Evolutionary conservation across 2,888 invertebrate genomes (phyloP).

Genomic region (Epiblema foenella): DNA sequence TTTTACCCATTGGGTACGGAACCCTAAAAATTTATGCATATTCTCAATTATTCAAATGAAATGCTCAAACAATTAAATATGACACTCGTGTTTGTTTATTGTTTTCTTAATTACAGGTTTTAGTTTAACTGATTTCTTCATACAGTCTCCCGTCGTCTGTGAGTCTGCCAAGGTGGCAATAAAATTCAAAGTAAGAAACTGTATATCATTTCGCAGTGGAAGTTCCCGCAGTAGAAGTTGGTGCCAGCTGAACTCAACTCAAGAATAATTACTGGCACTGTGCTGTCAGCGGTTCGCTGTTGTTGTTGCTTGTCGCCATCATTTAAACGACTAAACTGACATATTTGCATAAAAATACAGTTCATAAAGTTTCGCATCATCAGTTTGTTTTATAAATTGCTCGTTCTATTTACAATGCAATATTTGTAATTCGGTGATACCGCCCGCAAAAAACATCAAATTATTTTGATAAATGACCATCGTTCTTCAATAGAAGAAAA

Average conservation of each 20-base stretch:
- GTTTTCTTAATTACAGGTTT: constrained; percentile 13
- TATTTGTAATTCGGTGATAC: constrained; percentile 37
- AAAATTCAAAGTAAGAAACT: constrained; percentile 28
- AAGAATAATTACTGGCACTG: constrained; percentile 57
- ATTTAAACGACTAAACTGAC: constrained; percentile 61
- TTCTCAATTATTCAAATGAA: constrained; percentile 28
- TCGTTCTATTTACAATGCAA: constrained; percentile 20
- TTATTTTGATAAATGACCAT: constrained; percentile 32
- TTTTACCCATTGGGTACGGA: too few species aligned
- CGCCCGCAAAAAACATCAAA: constrained; percentile 15
- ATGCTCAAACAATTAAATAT: constrained; percentile 8
- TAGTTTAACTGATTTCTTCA: constrained; percentile 11
- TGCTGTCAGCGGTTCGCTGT: constrained; percentile 50
- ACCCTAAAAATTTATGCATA: too few species aligned
- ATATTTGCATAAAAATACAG: constrained; percentile 58
- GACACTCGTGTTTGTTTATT: neutral
- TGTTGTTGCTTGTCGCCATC: constrained; percentile 56
- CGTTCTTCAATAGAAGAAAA: constrained; percentile 23
- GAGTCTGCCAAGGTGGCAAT: neutral
- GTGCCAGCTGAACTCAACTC: constrained; percentile 50
- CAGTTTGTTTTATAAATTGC: constrained; percentile 41
- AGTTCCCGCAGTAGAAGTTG: constrained; percentile 34
- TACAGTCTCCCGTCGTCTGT: neutral
- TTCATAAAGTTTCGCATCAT: constrained; percentile 42
- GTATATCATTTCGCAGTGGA: constrained; percentile 27